Base-by-base conservation (phyloP, 2,113 vertebrate species). In the Laticauda laticaudata region DNA sequence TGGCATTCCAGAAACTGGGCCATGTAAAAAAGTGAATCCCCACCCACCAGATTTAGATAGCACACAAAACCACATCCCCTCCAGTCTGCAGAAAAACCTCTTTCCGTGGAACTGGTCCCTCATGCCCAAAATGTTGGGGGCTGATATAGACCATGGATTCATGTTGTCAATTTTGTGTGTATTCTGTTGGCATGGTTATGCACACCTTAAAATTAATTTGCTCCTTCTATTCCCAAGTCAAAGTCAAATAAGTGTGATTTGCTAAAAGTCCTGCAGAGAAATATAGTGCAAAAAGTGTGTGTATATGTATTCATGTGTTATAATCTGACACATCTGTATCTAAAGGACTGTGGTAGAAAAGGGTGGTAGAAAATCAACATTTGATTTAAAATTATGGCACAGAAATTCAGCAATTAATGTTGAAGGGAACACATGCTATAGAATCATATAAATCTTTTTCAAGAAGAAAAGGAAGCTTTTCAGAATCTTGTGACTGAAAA, bases 381-480 rank as follows among this genome's bases (percentile, higher is more conserved):
- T 26, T 57, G 54, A 57, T 91, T 56, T 86, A 24, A 85, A 24
- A 54, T 43, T 85, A 54, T n/a, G 81, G 5, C 53, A 26, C 39
- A 59, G 29, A 90, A 53, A 45, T 56, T 20, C 51, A 56, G n/a
- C 51, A 91, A 34, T 26, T 55, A 26, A 34, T 90, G 21, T 43
- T 81, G 12, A 75, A 69, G 48, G n/a, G 29, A 20, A 21, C 61
- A 54, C 9, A n/a, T 23, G 20, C 51, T 14, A 14, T 56, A 54
- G 34, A 56, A 23, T 91, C 39, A 56, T 39, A 45, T 91, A 43
- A 81, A 75, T 21, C 20, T 39, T 91, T 85, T 88, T 56, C 34
- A 43, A 85, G 51, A 85, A 55, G 34, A 91, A 91, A 91, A 91
- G 69, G 21, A 53, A 91, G 69, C 53, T 54, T 81, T 91, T 85